Evolutionary conservation across 2,113 vertebrate species (phyloP).

Genomic region (Delphinus delphis): DNA sequence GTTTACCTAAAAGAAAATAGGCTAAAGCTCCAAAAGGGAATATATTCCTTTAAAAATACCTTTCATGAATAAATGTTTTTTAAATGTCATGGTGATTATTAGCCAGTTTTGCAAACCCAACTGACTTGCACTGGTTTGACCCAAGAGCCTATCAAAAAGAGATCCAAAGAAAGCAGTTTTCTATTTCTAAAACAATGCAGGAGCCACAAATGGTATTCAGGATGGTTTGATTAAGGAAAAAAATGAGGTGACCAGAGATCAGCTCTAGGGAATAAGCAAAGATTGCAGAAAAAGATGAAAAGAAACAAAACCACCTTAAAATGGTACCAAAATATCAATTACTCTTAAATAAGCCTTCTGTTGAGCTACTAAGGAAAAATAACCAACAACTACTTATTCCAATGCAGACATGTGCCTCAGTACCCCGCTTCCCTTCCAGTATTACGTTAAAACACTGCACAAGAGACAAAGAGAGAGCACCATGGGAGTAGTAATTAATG

Average conservation of each 20-base stretch:
- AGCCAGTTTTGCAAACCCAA: not conserved
- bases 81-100: not conserved
- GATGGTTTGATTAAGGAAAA: not conserved
- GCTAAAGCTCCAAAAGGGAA: not conserved
- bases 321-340: slow-evolving; percentile 38
- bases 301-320: not conserved
- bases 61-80: slow-evolving; percentile 19
- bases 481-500: slow-evolving; percentile 56
- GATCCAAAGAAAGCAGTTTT: not conserved
- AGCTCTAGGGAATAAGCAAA: not conserved
- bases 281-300: not conserved
- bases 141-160: not conserved
- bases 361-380: not conserved
- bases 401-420: slow-evolving; percentile 6
- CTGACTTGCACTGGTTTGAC: not conserved
- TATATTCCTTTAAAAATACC: not conserved
- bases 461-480: slow-evolving; percentile 5
- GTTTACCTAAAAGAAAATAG: not conserved
- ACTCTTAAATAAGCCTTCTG: slow-evolving; percentile 19
- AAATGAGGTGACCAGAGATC: not conserved
- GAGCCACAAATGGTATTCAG: not conserved
- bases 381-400: not conserved
- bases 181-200: not conserved
- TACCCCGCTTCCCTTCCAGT: slow-evolving; percentile 37
- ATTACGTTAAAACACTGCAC: slow-evolving; percentile 50